Evolutionary conservation across 1,140 invertebrate species (phyloP), one percentile per base, ranked within the genome.

Genomic region (Mesaphorura yosii): DNA sequence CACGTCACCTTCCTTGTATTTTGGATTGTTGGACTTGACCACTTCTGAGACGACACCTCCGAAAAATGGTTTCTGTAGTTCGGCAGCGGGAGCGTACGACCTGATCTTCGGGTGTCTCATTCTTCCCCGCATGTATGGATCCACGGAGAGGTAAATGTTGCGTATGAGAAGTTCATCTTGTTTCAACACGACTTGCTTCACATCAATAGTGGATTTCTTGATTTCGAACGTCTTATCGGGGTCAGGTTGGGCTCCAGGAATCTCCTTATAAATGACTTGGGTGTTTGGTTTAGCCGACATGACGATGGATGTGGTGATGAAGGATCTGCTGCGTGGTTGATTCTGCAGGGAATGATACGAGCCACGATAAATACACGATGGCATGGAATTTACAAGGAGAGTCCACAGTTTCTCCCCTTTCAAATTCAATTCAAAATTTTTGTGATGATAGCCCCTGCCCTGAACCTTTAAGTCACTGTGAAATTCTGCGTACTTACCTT

Each of bases 181-280:
- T 20, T 23, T n/a, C 14, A 51, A n/a, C 17, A 6, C 10, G 3
- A 51, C 48, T 3, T 44, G 5, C 4, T 51, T 29, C 17, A 41
- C 5, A 12, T 44, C 10, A 42, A 51, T 40, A 3, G 34, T 41
- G 3, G n/a, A 20, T 27, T 44, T 51, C 15, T 25, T 10, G 38
- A 51, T 42, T 51, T 44, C 48, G 22, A 51, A 51, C 23, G 31
- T 40, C 26, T 44, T 41, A 5, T 20, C 7, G 7, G 48, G 34
- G 3, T 51, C 20, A 10, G 48, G 48, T 4, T 40, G 37, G 15
- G 34, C 48, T 6, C 15, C 41, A 7, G 48, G 48, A 4, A 51
- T 23, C 41, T 51, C 20, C 15, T 39, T 51, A 27, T 41, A 51
- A 29, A 51, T 51, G 4, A 51, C 26, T 42, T 51, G 12, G 12